Conservation (phyloP, 2,797 vertebrate genomes). For the Sebastes cheni region DNA sequence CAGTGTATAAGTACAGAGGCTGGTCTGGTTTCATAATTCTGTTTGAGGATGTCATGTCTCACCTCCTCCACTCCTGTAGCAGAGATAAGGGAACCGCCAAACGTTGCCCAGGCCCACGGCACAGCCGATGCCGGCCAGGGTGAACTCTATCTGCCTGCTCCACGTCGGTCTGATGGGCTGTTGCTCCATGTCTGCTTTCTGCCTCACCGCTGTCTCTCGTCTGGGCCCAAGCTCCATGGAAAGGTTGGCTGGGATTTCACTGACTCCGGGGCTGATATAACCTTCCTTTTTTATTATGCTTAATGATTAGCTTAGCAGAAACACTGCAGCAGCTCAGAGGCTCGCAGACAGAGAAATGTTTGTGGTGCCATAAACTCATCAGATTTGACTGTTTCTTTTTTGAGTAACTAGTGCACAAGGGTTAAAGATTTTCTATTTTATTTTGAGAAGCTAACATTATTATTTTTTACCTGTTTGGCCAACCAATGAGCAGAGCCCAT, state of each 20-base stretch:
- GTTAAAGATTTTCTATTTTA: not conserved
- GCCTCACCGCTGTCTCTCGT: not conserved
- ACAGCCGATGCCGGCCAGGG: constrained; percentile 81
- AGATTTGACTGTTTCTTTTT: not conserved
- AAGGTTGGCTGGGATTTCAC: constrained; percentile 19
- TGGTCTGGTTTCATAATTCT: not conserved
- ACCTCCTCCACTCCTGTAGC: constrained; percentile 86
- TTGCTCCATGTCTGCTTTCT: constrained; percentile 56
- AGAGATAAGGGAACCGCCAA: constrained; percentile 86
- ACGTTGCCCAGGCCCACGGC: constrained; percentile 84
- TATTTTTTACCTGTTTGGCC: not conserved
- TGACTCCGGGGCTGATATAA: constrained; percentile 54
- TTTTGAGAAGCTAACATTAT: not conserved
- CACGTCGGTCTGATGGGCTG: constrained; percentile 75
- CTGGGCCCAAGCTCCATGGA: constrained; percentile 25
- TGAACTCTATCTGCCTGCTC: constrained; percentile 85
- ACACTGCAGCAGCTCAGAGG: not conserved
- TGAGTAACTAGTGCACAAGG: not conserved
- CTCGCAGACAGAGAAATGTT: not conserved
- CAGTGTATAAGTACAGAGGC: not conserved
- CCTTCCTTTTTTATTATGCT: constrained; percentile 65
- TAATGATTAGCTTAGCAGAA: constrained; percentile 81
- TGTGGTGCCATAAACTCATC: not conserved
- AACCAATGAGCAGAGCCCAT: not conserved
- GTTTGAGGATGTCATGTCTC: constrained; percentile 31